A percentile compares a stretch with the other conserved stretches of the same genome.
These are phyloP conservation scores for Zaprionus africanus DNA, from an alignment of 1,140 invertebrate species.

Conservation along the genomic window DNA sequence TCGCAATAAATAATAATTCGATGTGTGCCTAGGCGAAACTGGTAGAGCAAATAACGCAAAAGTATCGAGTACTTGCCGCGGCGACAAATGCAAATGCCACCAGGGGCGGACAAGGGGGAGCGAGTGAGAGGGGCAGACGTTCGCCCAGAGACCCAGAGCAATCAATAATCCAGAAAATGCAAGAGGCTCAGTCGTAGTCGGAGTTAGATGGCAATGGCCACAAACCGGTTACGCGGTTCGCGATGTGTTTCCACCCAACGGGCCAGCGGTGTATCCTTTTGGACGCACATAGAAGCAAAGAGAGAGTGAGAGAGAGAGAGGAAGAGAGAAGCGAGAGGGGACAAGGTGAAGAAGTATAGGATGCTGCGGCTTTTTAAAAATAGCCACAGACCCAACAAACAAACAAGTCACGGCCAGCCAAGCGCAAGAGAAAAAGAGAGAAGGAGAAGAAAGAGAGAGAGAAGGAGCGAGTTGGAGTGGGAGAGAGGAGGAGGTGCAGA, in stretches of 20 bases:
- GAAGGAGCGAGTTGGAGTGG: conserved; percentile 1
- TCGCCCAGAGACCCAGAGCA: conserved; percentile 80
- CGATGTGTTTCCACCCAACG: conserved; percentile 19
- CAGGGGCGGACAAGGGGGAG: not conserved
- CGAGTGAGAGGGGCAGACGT: conserved; percentile 30
- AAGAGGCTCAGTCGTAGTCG: not conserved
- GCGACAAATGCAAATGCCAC: conserved; percentile 66
- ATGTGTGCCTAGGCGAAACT: conserved; percentile 54
- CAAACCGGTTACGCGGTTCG: conserved; percentile 39
- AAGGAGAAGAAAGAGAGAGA: conserved; percentile 32
- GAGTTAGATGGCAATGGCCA: conserved; percentile 43
- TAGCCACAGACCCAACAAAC: conserved; percentile 58
- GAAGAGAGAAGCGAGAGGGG: not conserved
- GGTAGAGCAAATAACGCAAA: conserved; percentile 46
- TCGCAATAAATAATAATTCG: conserved; percentile 77
- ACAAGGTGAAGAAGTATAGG: not conserved
- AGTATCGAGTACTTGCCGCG: conserved; percentile 55
- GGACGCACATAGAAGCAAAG: conserved; percentile 10
- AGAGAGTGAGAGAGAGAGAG: not conserved
- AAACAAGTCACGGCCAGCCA: conserved; percentile 76
- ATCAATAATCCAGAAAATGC: conserved; percentile 69
- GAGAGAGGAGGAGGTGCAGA: conserved; percentile 11
- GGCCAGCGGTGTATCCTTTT: conserved; percentile 43
- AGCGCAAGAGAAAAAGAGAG: conserved; percentile 17
- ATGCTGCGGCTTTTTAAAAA: conserved; percentile 60